Conservation (phyloP, 2,888 invertebrate species). For the Nowickia ferox region DNA sequence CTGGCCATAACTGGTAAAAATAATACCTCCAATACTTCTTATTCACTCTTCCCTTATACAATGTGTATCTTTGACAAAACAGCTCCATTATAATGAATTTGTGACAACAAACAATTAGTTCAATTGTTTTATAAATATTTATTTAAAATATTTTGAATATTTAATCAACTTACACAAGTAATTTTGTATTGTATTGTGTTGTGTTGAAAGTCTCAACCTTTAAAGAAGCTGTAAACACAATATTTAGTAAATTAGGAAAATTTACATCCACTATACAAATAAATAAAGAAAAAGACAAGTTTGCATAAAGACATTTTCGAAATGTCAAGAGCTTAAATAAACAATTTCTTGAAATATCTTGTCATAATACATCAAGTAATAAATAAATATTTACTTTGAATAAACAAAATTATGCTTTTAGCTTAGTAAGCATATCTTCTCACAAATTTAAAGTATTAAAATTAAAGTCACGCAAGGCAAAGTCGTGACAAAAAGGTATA, state of each 20-base stretch:
- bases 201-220: neutral
- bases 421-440: no score
- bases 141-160: neutral
- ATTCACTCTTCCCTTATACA: no score
- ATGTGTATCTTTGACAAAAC: neutral
- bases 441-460: no score
- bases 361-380: neutral
- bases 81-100: neutral
- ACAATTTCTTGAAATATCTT: no score
- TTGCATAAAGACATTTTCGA: neutral
- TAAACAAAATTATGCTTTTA: neutral
- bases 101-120: neutral
- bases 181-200: no score
- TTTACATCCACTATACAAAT: neutral
- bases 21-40: no score
- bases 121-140: conserved; percentile 9
- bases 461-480: no score
- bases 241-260: neutral
- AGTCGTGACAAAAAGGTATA: no score
- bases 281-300: neutral
- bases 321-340: neutral
- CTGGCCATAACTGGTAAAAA: no score
- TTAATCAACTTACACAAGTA: neutral
- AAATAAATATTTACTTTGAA: neutral
- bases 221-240: neutral